Conservation (phyloP, 2,888 invertebrate species). For the Rapana venosa region DNA sequence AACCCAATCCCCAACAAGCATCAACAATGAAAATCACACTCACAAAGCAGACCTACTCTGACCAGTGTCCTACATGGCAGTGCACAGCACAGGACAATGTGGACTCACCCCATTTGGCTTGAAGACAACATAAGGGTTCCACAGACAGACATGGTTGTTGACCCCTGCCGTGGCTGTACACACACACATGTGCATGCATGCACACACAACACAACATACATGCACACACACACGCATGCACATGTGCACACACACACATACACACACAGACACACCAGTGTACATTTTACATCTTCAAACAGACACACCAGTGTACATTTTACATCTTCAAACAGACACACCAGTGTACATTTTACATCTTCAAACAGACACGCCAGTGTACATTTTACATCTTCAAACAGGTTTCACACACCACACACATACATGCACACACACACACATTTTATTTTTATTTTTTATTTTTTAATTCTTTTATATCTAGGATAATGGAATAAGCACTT, state of each 20-base stretch:
- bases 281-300: too few species aligned
- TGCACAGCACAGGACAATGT: too few species aligned
- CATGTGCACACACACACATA: background rate
- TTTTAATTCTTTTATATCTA: too few species aligned
- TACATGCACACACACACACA: background rate
- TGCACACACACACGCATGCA: slow-evolving; percentile 9
- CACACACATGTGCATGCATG: slow-evolving; percentile 15
- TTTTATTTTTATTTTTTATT: too few species aligned
- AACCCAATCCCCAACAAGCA: too few species aligned
- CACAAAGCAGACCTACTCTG: too few species aligned
- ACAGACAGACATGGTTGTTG: slow-evolving; percentile 77
- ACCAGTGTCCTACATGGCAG: too few species aligned
- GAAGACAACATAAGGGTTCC: slow-evolving; percentile 78
- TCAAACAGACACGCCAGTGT: background rate
- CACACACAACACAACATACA: slow-evolving; percentile 2
- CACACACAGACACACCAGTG: background rate
- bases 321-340: background rate
- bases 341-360: background rate
- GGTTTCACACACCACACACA: background rate
- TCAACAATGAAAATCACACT: too few species aligned
- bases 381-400: background rate
- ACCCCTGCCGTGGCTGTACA: slow-evolving; percentile 76
- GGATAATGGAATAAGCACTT: too few species aligned
- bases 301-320: too few species aligned
- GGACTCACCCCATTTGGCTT: slow-evolving; percentile 78